Base-by-base conservation (phyloP, 2,888 invertebrate genomes). In the Bombylius major region DNA sequence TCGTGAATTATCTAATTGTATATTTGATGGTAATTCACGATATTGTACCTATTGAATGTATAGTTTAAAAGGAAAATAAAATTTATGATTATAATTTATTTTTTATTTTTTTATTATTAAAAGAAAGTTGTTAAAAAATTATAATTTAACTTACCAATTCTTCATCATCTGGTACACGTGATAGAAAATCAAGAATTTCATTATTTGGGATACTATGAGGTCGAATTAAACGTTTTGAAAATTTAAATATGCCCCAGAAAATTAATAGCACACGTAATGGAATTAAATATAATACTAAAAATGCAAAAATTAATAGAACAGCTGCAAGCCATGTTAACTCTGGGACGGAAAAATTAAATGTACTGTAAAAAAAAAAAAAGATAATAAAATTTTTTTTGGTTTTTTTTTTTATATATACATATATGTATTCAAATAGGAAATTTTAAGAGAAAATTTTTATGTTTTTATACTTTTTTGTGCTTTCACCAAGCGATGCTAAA, bases 151-250 rank as follows among this genome's bases (percentile, higher is more conserved):
- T 84, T 73, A 96, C 93, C 77, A 95, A 77, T 76, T 87, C 89
- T 73, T 90, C 90, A 70, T 97, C 92, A 69, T 94, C 92, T 42
- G 97, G 97, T 54, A 98, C 90, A 63, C 98, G 80, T 0, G 96
- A 95, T 60, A 98, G 76, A 67, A 95, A 85, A 77, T 99, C 98
- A 61, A 98, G 75, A 9, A 98, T 77, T 79, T 98, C 98, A 76
- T 98, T 99, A 76, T 98, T 99, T 11, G 94, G 92, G 75, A 98
- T 89, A 45, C 91, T 87, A 72, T 97, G 89, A 7, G 98, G 97
- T 62, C 93, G 80, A 55, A 97, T 76, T 58, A 98, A 82, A 75
- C 95, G 89, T 65, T 95, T 84, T 34, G 93, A 87, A 75, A 98
- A 99, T 76, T 98, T 99, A 76, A 96, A 94, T 57, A 93, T 68